Evolutionary conservation across 2,113 vertebrate species (phyloP).

Genomic region (Hippocampus comes): DNA sequence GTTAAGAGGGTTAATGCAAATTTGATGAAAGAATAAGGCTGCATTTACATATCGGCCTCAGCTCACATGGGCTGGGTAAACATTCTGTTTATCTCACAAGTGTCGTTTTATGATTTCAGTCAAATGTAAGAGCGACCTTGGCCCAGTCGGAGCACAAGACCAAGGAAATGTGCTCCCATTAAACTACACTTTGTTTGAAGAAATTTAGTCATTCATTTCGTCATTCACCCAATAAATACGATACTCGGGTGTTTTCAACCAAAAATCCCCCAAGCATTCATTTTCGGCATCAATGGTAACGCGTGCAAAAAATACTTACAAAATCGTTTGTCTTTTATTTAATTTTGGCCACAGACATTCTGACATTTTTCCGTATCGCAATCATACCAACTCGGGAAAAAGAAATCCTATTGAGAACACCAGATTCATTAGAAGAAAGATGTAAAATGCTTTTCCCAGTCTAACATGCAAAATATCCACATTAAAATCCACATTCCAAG

Average conservation of each 20-base stretch:
- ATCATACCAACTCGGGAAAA: neutral
- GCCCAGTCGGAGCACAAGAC: constrained; percentile 85
- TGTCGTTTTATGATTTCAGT: constrained; percentile 99
- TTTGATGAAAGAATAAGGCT: constrained; percentile 98
- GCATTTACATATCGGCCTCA: constrained; percentile 99
- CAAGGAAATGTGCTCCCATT: constrained; percentile 90
- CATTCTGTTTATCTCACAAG: constrained; percentile 99
- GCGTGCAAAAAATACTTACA: neutral
- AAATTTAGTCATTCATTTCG: constrained; percentile 53
- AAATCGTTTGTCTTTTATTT: neutral
- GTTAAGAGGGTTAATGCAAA: constrained; percentile 99
- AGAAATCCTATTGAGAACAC: neutral
- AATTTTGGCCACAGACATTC: neutral
- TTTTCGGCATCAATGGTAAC: neutral
- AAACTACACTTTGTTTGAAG: constrained; percentile 79
- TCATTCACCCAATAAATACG: constrained; percentile 78
- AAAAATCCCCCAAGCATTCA: neutral
- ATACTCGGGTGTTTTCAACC: constrained; percentile 55
- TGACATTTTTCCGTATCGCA: neutral
- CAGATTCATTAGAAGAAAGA: neutral
- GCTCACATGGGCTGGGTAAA: constrained; percentile 99
- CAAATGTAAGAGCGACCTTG: constrained; percentile 99
- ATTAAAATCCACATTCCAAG: neutral
- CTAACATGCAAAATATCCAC: neutral
- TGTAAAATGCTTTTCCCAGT: neutral